Evolutionary conservation across 2,797 vertebrate species (phyloP).

Genomic region (Limosa lapponica): DNA sequence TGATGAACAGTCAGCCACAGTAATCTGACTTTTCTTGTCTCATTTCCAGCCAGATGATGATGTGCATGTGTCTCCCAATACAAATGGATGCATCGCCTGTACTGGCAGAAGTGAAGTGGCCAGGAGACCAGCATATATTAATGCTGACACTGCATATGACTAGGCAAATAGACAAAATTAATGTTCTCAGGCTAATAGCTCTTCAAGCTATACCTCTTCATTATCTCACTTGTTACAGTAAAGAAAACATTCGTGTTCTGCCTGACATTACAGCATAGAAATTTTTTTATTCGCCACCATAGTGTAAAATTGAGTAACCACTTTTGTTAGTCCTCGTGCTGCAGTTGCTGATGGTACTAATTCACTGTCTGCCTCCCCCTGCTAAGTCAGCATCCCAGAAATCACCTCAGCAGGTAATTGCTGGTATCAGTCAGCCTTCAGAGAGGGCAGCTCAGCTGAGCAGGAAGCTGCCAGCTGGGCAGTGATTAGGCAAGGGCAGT

Average conservation of each 20-base stretch:
- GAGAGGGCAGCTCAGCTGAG: not conserved
- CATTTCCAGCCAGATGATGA: not conserved
- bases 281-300: not conserved
- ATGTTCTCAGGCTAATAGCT: not conserved
- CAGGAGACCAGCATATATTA: not conserved
- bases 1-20: not conserved
- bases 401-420: not conserved
- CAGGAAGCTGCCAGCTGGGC: not conserved
- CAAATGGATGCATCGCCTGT: not conserved
- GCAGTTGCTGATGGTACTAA: not conserved
- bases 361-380: not conserved
- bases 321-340: not conserved
- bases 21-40: not conserved
- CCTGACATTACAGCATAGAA: not conserved
- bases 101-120: not conserved
- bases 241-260: not conserved
- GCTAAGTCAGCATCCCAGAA: not conserved
- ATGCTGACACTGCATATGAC: not conserved
- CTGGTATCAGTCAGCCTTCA: not conserved
- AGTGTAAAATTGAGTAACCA: not conserved
- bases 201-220: not conserved
- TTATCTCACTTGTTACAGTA: not conserved
- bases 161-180: conserved; percentile 15
- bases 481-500: not conserved
- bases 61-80: not conserved